Evolutionary conservation across 2,113 vertebrate genomes (phyloP).

Genomic region (Gymnobelideus leadbeateri): DNA sequence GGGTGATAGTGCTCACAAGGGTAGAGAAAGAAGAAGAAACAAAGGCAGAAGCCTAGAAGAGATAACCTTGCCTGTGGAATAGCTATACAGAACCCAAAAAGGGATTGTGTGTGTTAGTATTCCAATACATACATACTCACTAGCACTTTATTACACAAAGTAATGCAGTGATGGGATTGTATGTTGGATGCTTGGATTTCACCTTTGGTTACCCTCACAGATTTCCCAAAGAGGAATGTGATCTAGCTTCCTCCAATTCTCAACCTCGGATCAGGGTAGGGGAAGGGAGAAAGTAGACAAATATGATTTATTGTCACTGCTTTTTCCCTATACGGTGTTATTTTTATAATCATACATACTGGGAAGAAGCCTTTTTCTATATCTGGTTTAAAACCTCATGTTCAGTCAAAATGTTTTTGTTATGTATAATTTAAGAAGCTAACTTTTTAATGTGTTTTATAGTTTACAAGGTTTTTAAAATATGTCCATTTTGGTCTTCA

Average conservation of each 20-base stretch:
- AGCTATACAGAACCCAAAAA: not conserved
- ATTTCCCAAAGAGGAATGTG: not conserved
- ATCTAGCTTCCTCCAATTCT: not conserved
- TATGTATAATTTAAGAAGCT: not conserved
- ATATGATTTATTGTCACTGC: not conserved
- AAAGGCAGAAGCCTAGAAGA: not conserved
- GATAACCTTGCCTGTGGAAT: not conserved
- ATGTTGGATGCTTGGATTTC: constrained; percentile 40
- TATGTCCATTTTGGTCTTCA: not conserved
- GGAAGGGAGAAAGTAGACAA: constrained; percentile 8
- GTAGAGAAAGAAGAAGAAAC: constrained; percentile 1
- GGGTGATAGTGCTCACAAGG: not conserved
- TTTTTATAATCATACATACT: constrained; percentile 15
- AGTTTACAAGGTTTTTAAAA: not conserved
- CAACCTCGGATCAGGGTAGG: constrained; percentile 1
- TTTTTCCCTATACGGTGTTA: not conserved
- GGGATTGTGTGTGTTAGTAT: fast-evolving
- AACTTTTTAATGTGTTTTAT: not conserved
- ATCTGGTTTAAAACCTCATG: not conserved
- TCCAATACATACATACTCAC: not conserved
- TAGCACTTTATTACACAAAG: not conserved
- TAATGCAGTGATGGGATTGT: not conserved
- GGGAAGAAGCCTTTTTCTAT: not conserved
- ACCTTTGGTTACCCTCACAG: constrained; percentile 16
- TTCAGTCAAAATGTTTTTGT: constrained; percentile 43